Base-by-base conservation (phyloP, 2,113 vertebrate species). In the Podarcis raffonei region DNA sequence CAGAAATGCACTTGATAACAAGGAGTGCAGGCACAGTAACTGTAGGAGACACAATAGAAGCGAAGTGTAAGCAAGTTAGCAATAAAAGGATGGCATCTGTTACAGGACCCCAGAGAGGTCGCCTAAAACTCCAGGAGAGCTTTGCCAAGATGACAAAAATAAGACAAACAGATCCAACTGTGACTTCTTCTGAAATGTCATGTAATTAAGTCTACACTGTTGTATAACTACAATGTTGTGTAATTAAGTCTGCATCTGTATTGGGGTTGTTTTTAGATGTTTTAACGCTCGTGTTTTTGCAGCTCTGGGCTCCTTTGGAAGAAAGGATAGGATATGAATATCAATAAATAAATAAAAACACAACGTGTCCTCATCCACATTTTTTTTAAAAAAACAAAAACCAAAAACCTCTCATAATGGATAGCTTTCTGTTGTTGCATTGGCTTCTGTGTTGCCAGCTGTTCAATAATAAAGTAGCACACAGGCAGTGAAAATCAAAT, bases 1-100 rank as follows among this genome's bases (percentile, higher is more conserved):
- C 37, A 80, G 80, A 81, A 87, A 59, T n/a, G 86, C 35, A 79
- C 84, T 83, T 85, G 88, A 32, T 87, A 91, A 76, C 66, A 88
- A 74, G 57, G 79, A 42, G 74, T 74, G 6, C 71, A 84, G 27
- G 57, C 42, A 6, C 30, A 84, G 83, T 37, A 74, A n/a, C 57
- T 59, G 78, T 32, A 80, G 53, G 30, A n/a, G 22, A 68, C 32
- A 35, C 22, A 74, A 74, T 22, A 84, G 48, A 74, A 59, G 48
- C n/a, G 25, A 74, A 65, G 59, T n/a, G 80, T 37, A 82, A 82
- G 80, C 59, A 82, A 65, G n/a, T 66, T 82, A 37, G 62, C 80
- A 65, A 82, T 65, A 82, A 82, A 65, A 20, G 80, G 32, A 66
- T 82, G 65, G 13, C 76, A 85, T 77, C 84, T 42, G 84, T 57